Evolutionary conservation across 2,888 invertebrate species (phyloP).

Genomic region (Mythimna lalbum): DNA sequence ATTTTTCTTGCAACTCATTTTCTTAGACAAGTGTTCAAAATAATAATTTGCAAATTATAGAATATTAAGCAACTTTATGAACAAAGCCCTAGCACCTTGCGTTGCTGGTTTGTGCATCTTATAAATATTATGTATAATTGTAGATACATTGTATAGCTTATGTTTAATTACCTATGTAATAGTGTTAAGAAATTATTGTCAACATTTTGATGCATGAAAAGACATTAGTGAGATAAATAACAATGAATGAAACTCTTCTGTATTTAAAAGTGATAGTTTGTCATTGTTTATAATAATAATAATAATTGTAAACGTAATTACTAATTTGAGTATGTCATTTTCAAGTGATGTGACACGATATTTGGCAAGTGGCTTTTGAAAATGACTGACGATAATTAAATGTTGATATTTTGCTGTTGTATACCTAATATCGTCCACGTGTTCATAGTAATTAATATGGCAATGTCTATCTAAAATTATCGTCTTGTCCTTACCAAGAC

Average conservation of each 20-base stretch:
- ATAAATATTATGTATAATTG: constrained; percentile 50
- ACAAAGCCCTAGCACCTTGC: constrained; percentile 17
- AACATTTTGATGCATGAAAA: constrained; percentile 81
- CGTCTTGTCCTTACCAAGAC: neutral
- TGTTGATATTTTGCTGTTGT: constrained; percentile 21
- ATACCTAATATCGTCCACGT: neutral
- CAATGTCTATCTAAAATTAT: neutral
- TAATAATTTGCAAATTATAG: constrained; percentile 49
- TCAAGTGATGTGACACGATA: constrained; percentile 9
- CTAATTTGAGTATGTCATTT: constrained; percentile 28
- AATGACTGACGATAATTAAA: constrained; percentile 17
- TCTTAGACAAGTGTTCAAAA: constrained; percentile 39
- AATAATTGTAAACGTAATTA: constrained; percentile 39
- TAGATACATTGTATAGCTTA: constrained; percentile 57
- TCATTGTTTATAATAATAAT: constrained; percentile 38
- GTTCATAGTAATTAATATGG: constrained; percentile 1
- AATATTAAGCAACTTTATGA: neutral
- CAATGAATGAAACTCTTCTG: constrained; percentile 60
- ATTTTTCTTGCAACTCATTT: constrained; percentile 30
- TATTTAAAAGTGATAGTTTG: constrained; percentile 48
- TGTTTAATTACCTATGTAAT: constrained; percentile 52
- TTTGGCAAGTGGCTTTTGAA: constrained; percentile 20
- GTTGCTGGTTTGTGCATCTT: constrained; percentile 38
- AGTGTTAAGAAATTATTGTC: constrained; percentile 63
- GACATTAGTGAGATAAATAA: constrained; percentile 85